Evolutionary conservation across 2,113 vertebrate genomes (phyloP).

Genomic region (Emberiza fucata): DNA sequence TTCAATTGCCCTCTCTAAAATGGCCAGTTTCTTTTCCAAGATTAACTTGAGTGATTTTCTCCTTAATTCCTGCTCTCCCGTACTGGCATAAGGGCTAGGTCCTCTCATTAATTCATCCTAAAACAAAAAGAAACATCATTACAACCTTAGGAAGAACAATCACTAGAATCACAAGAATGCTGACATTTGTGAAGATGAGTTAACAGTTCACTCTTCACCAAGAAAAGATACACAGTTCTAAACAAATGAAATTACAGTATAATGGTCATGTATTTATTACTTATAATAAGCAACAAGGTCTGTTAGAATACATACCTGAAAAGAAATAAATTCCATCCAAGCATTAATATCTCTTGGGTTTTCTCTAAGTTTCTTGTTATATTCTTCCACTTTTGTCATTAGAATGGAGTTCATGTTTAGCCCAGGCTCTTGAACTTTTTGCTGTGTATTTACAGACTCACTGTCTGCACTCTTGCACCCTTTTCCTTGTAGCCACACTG

Average conservation of each 20-base stretch:
- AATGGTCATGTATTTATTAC: neutral
- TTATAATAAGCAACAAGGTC: neutral
- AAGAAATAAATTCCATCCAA: conserved; percentile 90
- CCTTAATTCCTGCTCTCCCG: conserved; percentile 66
- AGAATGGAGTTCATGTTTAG: conserved; percentile 4
- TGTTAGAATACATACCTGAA: conserved; percentile 78
- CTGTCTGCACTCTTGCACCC: conserved; percentile 60
- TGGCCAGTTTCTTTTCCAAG: conserved; percentile 92
- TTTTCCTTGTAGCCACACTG: conserved; percentile 88
- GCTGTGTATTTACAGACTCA: conserved; percentile 17
- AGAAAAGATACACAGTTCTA: neutral
- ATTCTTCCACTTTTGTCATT: conserved; percentile 84
- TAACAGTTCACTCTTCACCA: neutral
- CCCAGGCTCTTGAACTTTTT: neutral
- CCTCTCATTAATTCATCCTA: conserved; percentile 80
- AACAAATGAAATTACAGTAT: neutral
- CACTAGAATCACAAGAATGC: neutral
- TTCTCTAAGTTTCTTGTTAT: conserved; percentile 89
- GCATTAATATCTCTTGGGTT: conserved; percentile 81
- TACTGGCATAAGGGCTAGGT: conserved; percentile 71
- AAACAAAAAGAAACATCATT: conserved; percentile 1
- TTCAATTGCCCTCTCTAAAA: conserved; percentile 87
- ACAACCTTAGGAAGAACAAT: neutral
- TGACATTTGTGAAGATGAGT: neutral
- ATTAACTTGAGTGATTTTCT: conserved; percentile 75